These are phyloP conservation scores for Pangasius sanitwongsei DNA, from an alignment of 2,797 vertebrate species.

Conservation along the genomic window DNA sequence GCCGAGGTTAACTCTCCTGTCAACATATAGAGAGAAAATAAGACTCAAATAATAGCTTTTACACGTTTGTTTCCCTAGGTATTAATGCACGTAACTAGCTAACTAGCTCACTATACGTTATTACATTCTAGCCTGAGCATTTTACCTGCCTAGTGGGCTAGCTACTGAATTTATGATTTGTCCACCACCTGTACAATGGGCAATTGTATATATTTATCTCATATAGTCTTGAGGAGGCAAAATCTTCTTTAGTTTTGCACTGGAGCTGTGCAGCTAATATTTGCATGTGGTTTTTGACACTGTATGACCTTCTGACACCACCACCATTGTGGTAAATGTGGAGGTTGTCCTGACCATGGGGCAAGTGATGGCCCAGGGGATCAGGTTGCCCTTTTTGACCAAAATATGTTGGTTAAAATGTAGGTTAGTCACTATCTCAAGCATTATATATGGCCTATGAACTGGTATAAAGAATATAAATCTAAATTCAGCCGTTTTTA, in stretches of 20 bases:
- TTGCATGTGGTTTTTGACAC: background rate
- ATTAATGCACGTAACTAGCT: background rate
- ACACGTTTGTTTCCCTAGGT: background rate
- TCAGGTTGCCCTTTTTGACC: background rate
- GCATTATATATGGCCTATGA: background rate
- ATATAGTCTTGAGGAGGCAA: background rate
- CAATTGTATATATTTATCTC: conserved; percentile 17
- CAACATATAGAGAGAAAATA: background rate
- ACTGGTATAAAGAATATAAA: background rate
- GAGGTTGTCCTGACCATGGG: background rate
- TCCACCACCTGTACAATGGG: background rate
- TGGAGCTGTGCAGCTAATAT: background rate
- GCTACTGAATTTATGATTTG: background rate
- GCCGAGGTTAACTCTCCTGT: background rate
- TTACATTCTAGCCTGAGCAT: background rate
- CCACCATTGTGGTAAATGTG: background rate
- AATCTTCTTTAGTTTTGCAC: background rate
- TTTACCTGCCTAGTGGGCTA: background rate
- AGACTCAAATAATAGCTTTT: background rate
- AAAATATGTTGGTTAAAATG: background rate
- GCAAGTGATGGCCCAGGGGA: background rate
- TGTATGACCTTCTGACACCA: background rate
- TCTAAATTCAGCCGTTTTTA: background rate
- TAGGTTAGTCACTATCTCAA: background rate
- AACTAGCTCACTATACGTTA: background rate